Evolutionary conservation across 2,113 vertebrate genomes (phyloP), one percentile per base, ranked within the genome.

Genomic region (Arvicanthis niloticus): DNA sequence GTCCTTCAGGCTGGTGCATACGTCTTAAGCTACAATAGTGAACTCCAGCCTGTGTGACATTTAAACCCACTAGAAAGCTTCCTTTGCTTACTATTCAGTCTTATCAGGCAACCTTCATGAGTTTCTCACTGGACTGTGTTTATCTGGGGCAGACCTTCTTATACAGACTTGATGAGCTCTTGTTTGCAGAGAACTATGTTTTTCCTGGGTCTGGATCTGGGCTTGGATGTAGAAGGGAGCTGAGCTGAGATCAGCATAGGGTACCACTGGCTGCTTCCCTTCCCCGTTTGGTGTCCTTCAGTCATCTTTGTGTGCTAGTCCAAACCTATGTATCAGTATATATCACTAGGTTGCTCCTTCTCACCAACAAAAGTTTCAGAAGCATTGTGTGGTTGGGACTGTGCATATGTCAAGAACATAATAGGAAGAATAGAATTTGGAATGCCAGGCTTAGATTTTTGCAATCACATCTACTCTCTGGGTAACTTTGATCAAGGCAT

Each of bases 11-110:
- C 88, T 70, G n/a, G 51, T 40, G 70, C 34, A 86, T 40, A 58
- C 7, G 37, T 65, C 68, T 17, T 56, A 88, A 53, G 31, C 40
- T 88, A 31, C 31, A 75, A 13, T 58, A 31, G 40, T 53, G 77
- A 87, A 91, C 24, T 80, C 37, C 16, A 60, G 88, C 48, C 31
- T 94, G 45, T 48, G 67, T 77, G 82, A 85, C 70, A 65, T 65
- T 76, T 68, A 84, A 95, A 11, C 40, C 45, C 53, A 72, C 62
- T 89, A 29, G 75, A 96, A 95, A n/a, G 81, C 53, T 16, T 53
- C 42, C 53, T 16, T 19, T 37, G 45, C 60, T 92, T 67, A 80
- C 48, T 89, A 45, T 62, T 19, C 84, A 80, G 65, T 62, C 40
- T 17, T 60, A 31, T 48, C 7, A 68, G 89, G 76, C 22, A 77